Conservation (phyloP, 2,797 vertebrate species). For the Thamnophis elegans region DNA sequence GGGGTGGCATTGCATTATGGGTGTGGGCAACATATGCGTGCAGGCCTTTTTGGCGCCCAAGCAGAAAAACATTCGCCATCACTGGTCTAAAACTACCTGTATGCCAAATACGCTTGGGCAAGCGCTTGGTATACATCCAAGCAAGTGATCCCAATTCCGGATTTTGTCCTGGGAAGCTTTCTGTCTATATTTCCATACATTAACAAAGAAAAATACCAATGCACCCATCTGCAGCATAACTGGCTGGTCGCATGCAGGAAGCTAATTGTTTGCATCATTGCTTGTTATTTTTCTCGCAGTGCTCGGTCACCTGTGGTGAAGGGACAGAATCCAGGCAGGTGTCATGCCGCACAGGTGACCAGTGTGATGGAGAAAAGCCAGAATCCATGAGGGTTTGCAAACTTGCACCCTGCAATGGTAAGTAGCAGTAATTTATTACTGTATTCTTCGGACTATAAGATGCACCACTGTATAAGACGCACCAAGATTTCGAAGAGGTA, state of each 20-base stretch:
- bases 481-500: too few relatives aligned
- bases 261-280: constrained; percentile 63
- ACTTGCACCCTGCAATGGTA: constrained; percentile 84
- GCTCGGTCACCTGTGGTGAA: constrained; percentile 92
- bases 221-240: not conserved
- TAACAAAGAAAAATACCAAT: not conserved
- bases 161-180: not conserved
- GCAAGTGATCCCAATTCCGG: not conserved
- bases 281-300: constrained; percentile 70
- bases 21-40: too few relatives aligned
- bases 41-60: too few relatives aligned
- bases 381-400: constrained; percentile 78
- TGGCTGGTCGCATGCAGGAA: not conserved
- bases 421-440: constrained; percentile 34
- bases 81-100: too few relatives aligned
- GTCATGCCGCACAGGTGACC: constrained; percentile 83
- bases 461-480: too few relatives aligned
- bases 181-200: not conserved
- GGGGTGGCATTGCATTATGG: too few relatives aligned
- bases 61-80: too few relatives aligned
- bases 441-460: too few relatives aligned
- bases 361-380: constrained; percentile 84
- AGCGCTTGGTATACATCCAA: not conserved
- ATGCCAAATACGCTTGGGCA: not conserved
- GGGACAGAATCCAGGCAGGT: constrained; percentile 84